Conservation (phyloP, 2,113 vertebrate genomes). For the Canis aureus region DNA sequence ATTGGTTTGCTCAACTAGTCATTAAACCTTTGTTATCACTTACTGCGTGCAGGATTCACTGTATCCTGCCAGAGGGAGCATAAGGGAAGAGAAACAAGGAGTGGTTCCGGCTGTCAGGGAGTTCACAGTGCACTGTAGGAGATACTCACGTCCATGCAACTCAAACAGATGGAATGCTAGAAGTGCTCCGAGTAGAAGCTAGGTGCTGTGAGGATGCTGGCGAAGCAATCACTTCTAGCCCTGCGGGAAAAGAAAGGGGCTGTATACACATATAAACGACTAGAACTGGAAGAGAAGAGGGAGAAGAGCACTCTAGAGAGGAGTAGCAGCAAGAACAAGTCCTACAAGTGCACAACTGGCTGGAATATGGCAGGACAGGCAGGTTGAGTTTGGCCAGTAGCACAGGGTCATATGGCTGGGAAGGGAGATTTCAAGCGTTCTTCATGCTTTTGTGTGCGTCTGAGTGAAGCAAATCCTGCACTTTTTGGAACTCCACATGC, state of each 20-base stretch:
- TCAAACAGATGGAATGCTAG: not conserved
- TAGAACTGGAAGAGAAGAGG: not conserved
- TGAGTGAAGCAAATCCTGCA: not conserved
- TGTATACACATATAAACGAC: not conserved
- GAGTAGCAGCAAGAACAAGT: not conserved
- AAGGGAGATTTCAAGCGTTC: not conserved
- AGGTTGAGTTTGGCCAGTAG: not conserved
- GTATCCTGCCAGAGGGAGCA: accelerated
- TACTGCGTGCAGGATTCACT: not conserved
- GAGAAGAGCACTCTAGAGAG: not conserved
- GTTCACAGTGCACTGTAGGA: not conserved
- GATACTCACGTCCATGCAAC: not conserved
- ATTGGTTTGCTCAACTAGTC: not conserved
- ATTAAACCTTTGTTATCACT: conserved; percentile 42
- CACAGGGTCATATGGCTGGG: not conserved
- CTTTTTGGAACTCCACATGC: not conserved
- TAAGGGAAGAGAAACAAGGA: not conserved
- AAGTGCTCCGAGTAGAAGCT: not conserved
- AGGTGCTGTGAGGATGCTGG: not conserved
- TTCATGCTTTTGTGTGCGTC: not conserved
- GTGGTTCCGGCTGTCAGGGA: too few species aligned
- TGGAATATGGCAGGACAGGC: not conserved
- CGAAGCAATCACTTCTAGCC: not conserved
- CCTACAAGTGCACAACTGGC: not conserved
- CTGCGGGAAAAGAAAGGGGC: not conserved